phyloP scores from a whole-genome alignment of 2,113 vertebrate genomes.

The Todiramphus chloris region DNA sequence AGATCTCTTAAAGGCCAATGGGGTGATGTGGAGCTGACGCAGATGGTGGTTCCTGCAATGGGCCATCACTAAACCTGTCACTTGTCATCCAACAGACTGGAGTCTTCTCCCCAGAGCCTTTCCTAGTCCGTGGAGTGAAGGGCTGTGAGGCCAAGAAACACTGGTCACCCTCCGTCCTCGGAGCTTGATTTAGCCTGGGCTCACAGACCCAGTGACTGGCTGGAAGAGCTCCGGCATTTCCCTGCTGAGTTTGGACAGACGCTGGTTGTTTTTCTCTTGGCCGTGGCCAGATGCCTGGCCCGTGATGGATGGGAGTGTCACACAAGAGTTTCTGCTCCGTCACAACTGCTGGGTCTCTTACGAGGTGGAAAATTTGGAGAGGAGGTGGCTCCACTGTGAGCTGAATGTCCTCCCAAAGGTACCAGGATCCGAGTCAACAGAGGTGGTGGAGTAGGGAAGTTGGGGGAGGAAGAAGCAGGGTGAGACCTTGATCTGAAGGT shows the following conservation, averaged over 20 bases:
- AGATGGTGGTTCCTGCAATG: neutral
- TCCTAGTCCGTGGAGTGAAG: neutral
- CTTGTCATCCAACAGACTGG: neutral
- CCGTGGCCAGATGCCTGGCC: neutral
- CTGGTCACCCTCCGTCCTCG: neutral
- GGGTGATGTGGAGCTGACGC: fast-evolving
- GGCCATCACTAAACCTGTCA: neutral
- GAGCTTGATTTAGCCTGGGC: neutral
- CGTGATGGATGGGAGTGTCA: neutral
- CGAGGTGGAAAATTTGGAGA: neutral
- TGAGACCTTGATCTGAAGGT: neutral
- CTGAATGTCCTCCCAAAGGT: neutral
- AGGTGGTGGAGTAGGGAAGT: neutral
- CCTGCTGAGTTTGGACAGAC: neutral
- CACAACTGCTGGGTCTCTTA: neutral
- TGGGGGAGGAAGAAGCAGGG: neutral
- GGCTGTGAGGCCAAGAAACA: fast-evolving
- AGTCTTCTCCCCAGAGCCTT: neutral
- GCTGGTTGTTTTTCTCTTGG: neutral
- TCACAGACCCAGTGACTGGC: neutral
- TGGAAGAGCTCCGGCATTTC: neutral
- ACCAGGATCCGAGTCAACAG: neutral
- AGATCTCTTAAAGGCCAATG: neutral
- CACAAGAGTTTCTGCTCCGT: neutral
- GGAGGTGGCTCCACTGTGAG: neutral